phyloP scores from a whole-genome alignment of 2,888 invertebrate genomes.

The Hipparchia semele region DNA sequence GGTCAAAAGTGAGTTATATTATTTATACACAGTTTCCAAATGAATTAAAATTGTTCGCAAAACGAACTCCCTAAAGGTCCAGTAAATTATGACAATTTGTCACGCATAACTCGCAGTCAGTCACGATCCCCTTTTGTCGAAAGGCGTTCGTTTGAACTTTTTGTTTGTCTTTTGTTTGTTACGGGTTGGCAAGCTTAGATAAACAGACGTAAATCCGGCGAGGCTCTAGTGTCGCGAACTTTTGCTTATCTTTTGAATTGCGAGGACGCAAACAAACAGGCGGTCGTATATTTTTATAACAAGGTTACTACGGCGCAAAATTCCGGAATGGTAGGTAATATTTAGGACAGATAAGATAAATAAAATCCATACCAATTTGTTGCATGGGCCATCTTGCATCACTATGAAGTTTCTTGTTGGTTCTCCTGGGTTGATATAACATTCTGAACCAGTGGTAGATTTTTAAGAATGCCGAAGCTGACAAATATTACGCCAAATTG shows the following conservation, averaged over 20 bases:
- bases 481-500: too few relatives aligned
- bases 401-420: background rate
- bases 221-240: conserved; percentile 34
- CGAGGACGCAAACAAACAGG: conserved; percentile 30
- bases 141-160: conserved; percentile 27
- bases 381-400: background rate
- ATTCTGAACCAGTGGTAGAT: too few relatives aligned
- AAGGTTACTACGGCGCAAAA: background rate
- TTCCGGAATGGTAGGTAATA: conserved; percentile 2
- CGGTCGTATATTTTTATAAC: conserved; percentile 25
- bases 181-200: conserved; percentile 35
- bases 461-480: too few relatives aligned
- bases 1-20: too few relatives aligned
- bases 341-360: conserved; percentile 4
- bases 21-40: too few relatives aligned
- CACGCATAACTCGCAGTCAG: conserved; percentile 8
- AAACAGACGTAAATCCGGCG: conserved; percentile 36
- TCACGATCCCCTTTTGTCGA: conserved; percentile 19
- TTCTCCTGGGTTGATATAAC: too few relatives aligned
- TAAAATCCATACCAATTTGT: background rate
- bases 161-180: conserved; percentile 37
- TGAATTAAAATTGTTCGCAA: too few relatives aligned
- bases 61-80: background rate
- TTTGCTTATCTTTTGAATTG: conserved; percentile 39
- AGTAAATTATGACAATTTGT: conserved; percentile 17